phyloP scores from a whole-genome alignment of 2,797 vertebrate genomes.

The Melanotaenia boesemani region DNA sequence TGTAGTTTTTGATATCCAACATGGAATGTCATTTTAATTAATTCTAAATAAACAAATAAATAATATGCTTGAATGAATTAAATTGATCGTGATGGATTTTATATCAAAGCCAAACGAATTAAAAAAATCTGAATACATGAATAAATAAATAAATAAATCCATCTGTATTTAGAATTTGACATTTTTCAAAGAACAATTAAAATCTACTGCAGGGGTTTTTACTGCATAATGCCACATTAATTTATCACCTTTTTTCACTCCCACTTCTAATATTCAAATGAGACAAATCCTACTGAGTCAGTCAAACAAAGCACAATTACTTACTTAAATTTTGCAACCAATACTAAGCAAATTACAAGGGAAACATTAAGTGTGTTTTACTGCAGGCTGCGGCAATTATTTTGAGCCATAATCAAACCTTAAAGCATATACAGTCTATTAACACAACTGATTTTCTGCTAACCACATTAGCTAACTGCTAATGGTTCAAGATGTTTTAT shows the following conservation, averaged over 20 bases:
- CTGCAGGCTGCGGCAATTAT: not conserved
- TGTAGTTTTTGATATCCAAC: not conserved
- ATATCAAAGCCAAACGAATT: not conserved
- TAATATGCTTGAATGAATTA: not conserved
- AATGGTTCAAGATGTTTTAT: constrained; percentile 31
- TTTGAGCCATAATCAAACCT: constrained; percentile 2
- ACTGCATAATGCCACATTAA: not conserved
- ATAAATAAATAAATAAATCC: not conserved
- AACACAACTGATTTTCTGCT: constrained; percentile 7
- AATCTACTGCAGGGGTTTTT: not conserved
- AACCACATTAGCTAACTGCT: not conserved
- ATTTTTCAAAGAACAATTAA: not conserved
- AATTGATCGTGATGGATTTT: not conserved
- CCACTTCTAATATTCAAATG: not conserved
- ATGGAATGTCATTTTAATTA: not conserved
- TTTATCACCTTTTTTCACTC: not conserved
- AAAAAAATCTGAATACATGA: not conserved
- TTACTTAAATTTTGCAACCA: not conserved
- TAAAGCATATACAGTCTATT: not conserved
- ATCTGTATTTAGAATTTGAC: not conserved
- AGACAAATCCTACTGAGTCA: not conserved
- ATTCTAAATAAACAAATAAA: not conserved
- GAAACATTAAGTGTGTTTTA: not conserved
- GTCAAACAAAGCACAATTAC: not conserved
- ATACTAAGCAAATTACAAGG: not conserved